Evolutionary conservation across 1,140 invertebrate genomes (phyloP).

Genomic region (Capitella teleta): DNA sequence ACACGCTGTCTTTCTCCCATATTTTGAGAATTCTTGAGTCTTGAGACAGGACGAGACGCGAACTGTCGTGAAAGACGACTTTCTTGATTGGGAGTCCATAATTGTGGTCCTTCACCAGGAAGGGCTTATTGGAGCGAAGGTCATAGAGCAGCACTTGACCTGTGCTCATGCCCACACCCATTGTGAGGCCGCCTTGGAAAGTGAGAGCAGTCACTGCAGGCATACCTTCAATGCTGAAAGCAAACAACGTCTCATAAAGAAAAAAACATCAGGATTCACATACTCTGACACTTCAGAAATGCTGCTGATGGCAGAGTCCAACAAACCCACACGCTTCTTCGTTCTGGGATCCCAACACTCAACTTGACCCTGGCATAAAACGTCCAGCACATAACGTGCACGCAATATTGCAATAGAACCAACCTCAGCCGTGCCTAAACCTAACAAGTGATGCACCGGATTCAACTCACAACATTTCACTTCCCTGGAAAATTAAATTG

Average conservation of each 20-base stretch:
- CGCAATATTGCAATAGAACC: not conserved
- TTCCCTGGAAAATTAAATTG: slow-evolving; percentile 28
- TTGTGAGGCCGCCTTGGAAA: slow-evolving; percentile 57
- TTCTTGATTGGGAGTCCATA: slow-evolving; percentile 84
- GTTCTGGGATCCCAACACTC: slow-evolving; percentile 87
- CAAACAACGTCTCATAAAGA: not conserved
- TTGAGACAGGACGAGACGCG: slow-evolving; percentile 73
- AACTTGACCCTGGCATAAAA: slow-evolving; percentile 55
- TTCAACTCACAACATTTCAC: slow-evolving; percentile 78
- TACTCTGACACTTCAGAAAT: slow-evolving; percentile 51
- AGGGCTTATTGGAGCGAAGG: slow-evolving; percentile 78
- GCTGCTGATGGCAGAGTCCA: slow-evolving; percentile 75
- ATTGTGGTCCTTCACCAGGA: slow-evolving; percentile 86
- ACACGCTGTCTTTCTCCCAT: slow-evolving; percentile 82
- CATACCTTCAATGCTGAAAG: slow-evolving; percentile 40
- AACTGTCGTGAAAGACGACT: slow-evolving; percentile 71
- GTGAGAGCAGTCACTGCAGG: slow-evolving; percentile 67
- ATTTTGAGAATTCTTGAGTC: slow-evolving; percentile 85
- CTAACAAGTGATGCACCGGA: slow-evolving; percentile 72
- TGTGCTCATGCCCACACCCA: slow-evolving; percentile 84
- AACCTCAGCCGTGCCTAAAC: slow-evolving; percentile 73
- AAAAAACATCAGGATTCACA: too few species aligned
- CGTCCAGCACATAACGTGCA: not conserved
- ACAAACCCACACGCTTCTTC: slow-evolving; percentile 58
- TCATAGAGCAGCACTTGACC: slow-evolving; percentile 90